These are phyloP conservation scores for Anthrax anthrax DNA, from an alignment of 2,888 invertebrate species.

Conservation along the genomic window DNA sequence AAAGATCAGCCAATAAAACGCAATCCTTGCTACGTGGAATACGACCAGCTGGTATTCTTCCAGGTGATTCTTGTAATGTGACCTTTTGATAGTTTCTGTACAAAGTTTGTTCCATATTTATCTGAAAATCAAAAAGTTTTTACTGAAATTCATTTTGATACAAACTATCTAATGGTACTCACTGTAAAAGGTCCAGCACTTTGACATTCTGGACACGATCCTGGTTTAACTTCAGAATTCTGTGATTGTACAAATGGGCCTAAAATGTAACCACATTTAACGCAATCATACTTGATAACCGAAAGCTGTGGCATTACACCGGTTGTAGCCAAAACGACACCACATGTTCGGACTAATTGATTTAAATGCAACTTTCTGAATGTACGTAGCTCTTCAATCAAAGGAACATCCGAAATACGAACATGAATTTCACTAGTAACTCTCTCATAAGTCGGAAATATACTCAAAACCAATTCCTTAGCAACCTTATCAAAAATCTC, in stretches of 20 bases:
- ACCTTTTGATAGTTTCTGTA: conserved; percentile 98
- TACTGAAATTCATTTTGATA: neutral
- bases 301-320: conserved; percentile 91
- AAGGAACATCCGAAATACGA: conserved; percentile 83
- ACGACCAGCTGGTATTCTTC: conserved; percentile 92
- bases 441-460: conserved; percentile 91
- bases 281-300: conserved; percentile 94
- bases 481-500: conserved; percentile 90
- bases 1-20: conserved; percentile 83
- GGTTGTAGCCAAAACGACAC: conserved; percentile 93
- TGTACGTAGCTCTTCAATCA: conserved; percentile 89
- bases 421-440: conserved; percentile 91
- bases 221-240: conserved; percentile 86
- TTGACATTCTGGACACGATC: conserved; percentile 96
- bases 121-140: conserved; percentile 37
- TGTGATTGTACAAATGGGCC: conserved; percentile 95
- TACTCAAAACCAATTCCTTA: conserved; percentile 80
- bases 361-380: conserved; percentile 83
- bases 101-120: conserved; percentile 98
- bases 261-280: conserved; percentile 83
- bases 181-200: conserved; percentile 87
- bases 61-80: conserved; percentile 95
- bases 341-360: conserved; percentile 82
- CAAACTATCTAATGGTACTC: conserved; percentile 18
- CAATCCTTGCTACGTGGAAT: conserved; percentile 96